Evolutionary conservation across 1,140 invertebrate species (phyloP).

Genomic region (Venturia canescens): DNA sequence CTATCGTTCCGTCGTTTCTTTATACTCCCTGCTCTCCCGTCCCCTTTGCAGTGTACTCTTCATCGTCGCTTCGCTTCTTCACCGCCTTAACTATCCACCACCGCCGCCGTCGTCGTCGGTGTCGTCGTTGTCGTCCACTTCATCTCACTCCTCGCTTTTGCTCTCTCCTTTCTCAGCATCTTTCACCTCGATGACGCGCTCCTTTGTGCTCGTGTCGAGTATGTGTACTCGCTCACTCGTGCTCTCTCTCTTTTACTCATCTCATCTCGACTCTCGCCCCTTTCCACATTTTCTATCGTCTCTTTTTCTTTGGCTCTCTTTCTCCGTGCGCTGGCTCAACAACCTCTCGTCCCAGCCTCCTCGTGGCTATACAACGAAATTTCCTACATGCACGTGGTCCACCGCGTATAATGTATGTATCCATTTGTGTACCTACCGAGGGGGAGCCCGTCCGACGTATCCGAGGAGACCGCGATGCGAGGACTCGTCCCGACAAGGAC

Average conservation of each 20-base stretch:
- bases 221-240: slow-evolving; percentile 40
- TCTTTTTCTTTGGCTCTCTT: slow-evolving; percentile 2
- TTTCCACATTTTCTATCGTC: neutral
- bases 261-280: neutral
- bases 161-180: slow-evolving; percentile 44
- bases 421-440: slow-evolving; percentile 51
- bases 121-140: slow-evolving; percentile 12
- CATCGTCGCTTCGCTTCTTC: slow-evolving; percentile 47
- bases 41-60: slow-evolving; percentile 32
- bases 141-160: slow-evolving; percentile 2
- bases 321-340: neutral
- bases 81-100: too few species aligned
- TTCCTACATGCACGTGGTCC: slow-evolving; percentile 33
- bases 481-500: neutral
- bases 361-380: slow-evolving; percentile 4
- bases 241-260: slow-evolving; percentile 13
- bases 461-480: neutral
- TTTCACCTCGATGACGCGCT: slow-evolving; percentile 50
- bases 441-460: slow-evolving; percentile 22
- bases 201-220: slow-evolving; percentile 46
- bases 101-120: slow-evolving; percentile 6
- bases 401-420: slow-evolving; percentile 52
- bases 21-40: slow-evolving; percentile 33
- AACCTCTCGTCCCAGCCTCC: slow-evolving; percentile 48
- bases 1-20: slow-evolving; percentile 47